Evolutionary conservation across 2,797 vertebrate genomes (phyloP).

Genomic region (Protosalanx chinensis): DNA sequence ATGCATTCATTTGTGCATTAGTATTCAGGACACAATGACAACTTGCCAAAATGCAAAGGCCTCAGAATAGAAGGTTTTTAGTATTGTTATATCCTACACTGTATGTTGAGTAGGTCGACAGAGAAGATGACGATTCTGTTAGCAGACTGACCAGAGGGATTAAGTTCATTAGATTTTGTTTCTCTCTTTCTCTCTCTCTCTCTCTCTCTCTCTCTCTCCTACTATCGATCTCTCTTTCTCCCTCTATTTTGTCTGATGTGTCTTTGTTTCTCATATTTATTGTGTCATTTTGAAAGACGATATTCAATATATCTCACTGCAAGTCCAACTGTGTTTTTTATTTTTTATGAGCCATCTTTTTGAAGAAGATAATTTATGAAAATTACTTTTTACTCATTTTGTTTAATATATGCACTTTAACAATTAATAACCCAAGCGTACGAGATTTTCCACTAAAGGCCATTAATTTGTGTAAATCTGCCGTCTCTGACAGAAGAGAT

Average conservation of each 20-base stretch:
- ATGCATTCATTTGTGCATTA: too few species aligned
- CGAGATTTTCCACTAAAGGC: slow-evolving; percentile 81
- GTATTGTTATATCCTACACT: too few species aligned
- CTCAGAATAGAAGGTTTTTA: too few species aligned
- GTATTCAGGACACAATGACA: too few species aligned
- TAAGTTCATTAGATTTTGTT: neutral
- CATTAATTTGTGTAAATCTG: slow-evolving; percentile 85
- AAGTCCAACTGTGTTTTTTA: slow-evolving; percentile 44
- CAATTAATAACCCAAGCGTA: slow-evolving; percentile 82
- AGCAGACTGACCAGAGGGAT: too few species aligned
- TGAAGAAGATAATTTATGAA: slow-evolving; percentile 79
- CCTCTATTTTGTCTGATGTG: too few species aligned
- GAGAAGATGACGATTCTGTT: too few species aligned
- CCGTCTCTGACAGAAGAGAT: slow-evolving; percentile 75
- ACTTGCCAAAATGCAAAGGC: too few species aligned
- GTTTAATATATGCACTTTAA: slow-evolving; percentile 86
- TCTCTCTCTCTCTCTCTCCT: neutral
- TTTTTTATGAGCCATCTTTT: slow-evolving; percentile 53
- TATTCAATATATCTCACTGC: slow-evolving; percentile 29
- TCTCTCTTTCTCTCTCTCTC: neutral
- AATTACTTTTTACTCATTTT: slow-evolving; percentile 85
- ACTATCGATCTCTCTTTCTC: too few species aligned
- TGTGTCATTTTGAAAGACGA: slow-evolving; percentile 41
- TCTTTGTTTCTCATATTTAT: slow-evolving; percentile 32
- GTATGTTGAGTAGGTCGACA: too few species aligned